Conservation (phyloP, 2,797 vertebrate genomes). For the Clamator glandarius region DNA sequence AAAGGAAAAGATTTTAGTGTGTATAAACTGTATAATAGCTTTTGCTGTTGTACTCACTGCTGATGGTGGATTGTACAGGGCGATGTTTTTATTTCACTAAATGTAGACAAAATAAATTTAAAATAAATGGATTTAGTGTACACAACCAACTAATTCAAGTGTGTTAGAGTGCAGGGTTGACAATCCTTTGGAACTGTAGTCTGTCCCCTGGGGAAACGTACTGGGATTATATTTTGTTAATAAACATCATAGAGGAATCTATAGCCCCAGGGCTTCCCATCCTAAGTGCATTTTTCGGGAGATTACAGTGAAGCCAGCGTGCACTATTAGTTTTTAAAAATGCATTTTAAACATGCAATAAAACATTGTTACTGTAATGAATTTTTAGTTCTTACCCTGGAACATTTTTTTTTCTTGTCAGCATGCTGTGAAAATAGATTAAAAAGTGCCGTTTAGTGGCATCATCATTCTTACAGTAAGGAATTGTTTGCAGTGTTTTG, state of each 20-base stretch:
- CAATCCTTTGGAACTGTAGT: conserved; percentile 70
- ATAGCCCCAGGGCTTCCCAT: conserved; percentile 38
- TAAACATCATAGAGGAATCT: conserved; percentile 40
- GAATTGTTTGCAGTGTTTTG: background rate
- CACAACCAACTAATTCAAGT: conserved; percentile 76
- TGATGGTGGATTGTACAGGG: conserved; percentile 97
- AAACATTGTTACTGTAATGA: conserved; percentile 74
- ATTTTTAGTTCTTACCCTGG: conserved; percentile 69
- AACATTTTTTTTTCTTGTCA: conserved; percentile 46
- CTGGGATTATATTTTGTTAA: conserved; percentile 68
- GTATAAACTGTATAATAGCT: conserved; percentile 99
- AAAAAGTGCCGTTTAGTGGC: conserved; percentile 49
- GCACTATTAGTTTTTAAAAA: conserved; percentile 73
- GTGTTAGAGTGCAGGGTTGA: conserved; percentile 79
- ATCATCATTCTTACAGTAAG: conserved; percentile 7
- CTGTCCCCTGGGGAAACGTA: conserved; percentile 71
- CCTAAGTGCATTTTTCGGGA: conserved; percentile 65
- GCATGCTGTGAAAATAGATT: conserved; percentile 63
- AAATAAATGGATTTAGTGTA: conserved; percentile 84
- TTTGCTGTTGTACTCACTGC: conserved; percentile 96
- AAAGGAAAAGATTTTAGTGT: conserved; percentile 89
- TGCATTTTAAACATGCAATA: conserved; percentile 77
- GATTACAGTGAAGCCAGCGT: conserved; percentile 61
- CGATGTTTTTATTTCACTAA: conserved; percentile 99
- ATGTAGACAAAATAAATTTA: conserved; percentile 91